Evolutionary conservation across 2,113 vertebrate genomes (phyloP), one percentile per base, ranked within the genome.

Genomic region (Hucho hucho): DNA sequence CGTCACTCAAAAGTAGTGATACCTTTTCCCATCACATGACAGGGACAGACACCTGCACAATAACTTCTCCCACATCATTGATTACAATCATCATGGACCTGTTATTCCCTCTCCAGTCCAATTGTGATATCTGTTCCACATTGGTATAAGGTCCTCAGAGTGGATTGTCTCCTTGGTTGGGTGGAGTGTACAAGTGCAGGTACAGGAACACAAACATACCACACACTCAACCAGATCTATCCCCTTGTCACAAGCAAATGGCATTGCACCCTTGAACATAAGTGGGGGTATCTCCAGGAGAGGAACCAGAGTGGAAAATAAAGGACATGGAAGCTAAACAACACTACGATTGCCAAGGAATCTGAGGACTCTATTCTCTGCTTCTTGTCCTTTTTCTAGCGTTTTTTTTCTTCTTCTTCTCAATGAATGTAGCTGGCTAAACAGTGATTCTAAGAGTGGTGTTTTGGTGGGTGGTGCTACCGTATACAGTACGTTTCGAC

Each of bases 311-410:
- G 26, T 32, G 12, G 49, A 18, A 58, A 28, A 61, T 37, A 28
- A 29, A 64, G 56, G 37, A 63, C n/a, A 13, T 64, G 37, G 63
- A 65, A 29, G 5, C 14, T 26, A 26, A 64, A 24, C 37, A 56
- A 74, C 20, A 32, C 25, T 53, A 29, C n/a, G 63, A 63, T 74
- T 74, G 46, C 46, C 73, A 74, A 53, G 72, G 63, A 53, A 5
- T 53, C 4, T 65, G 63, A 74, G 32, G 59, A 67, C 25, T 26
- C 24, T 20, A 7, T 59, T 28, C 46, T 26, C 29, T 29, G 16
- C 28, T 56, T 20, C 70, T 29, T 32, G 16, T 56, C 56, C 3
- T 28, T 58, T 71, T 3, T 7, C 26, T 59, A 25, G n/a, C 12
- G 11, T n/a, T 4, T 13, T 69, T 16, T 6, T n/a, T n/a, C n/a